Conservation (phyloP, 1,140 invertebrate genomes). For the Tetramorium simillimum region DNA sequence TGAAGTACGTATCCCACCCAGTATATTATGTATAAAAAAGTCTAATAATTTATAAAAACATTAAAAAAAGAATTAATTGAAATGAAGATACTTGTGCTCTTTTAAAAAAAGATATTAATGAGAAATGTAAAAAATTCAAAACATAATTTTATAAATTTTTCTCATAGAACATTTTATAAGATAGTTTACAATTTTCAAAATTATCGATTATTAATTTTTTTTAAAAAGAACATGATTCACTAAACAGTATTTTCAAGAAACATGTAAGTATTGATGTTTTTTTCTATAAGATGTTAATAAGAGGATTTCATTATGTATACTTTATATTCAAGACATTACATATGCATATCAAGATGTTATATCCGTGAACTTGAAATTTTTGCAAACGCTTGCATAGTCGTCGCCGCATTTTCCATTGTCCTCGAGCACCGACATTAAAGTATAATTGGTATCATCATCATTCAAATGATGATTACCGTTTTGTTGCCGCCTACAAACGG, state of each 20-base stretch:
- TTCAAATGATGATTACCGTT: conserved; percentile 36
- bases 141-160: not conserved
- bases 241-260: not conserved
- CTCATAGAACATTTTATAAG: not conserved
- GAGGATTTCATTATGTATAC: not conserved
- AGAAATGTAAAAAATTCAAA: not conserved
- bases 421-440: not conserved
- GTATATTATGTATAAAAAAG: not conserved
- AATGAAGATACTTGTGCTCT: not conserved
- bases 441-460: conserved; percentile 28
- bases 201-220: not conserved
- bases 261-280: not conserved
- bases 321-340: conserved; percentile 3
- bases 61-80: not conserved
- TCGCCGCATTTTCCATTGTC: not conserved
- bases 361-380: conserved; percentile 26
- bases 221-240: not conserved
- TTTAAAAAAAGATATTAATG: not conserved
- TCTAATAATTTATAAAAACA: not conserved
- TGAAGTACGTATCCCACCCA: not conserved
- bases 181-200: not conserved
- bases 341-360: not conserved
- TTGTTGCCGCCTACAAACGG: conserved; percentile 37
- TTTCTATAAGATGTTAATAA: not conserved
- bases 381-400: not conserved